These are phyloP conservation scores for Sycophila sp. DNA, from an alignment of 1,140 invertebrate genomes.

Conservation along the genomic window DNA sequence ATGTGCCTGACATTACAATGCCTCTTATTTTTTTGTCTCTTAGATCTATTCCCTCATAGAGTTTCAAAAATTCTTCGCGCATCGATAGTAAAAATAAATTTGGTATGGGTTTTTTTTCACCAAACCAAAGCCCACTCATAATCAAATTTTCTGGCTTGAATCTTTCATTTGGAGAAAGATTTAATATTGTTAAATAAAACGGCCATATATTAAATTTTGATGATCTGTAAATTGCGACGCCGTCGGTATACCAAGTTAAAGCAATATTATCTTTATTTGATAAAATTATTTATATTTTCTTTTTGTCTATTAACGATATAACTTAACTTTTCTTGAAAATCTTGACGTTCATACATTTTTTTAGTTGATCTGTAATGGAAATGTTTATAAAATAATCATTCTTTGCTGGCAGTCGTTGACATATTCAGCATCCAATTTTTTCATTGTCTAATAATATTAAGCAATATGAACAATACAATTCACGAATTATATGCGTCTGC, in stretches of 20 bases:
- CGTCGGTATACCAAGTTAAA: too few species aligned
- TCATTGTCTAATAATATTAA: too few species aligned
- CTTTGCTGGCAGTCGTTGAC: too few species aligned
- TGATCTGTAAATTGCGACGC: slow-evolving; percentile 15
- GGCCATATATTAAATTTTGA: slow-evolving; percentile 36
- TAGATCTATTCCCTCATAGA: background rate
- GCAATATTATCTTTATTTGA: background rate
- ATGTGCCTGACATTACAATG: slow-evolving; percentile 32
- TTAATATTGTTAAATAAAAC: slow-evolving; percentile 32
- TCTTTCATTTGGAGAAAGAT: slow-evolving; percentile 26
- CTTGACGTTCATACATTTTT: too few species aligned
- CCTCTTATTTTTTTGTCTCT: background rate
- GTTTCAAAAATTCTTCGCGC: background rate
- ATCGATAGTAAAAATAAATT: slow-evolving; percentile 25
- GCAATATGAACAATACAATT: too few species aligned
- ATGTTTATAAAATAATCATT: too few species aligned
- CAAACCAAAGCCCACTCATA: slow-evolving; percentile 36
- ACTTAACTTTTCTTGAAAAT: too few species aligned
- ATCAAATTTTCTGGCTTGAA: slow-evolving; percentile 35
- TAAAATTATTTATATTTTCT: too few species aligned
- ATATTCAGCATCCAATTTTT: too few species aligned
- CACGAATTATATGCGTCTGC: too few species aligned
- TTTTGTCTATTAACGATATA: too few species aligned
- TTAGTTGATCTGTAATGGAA: too few species aligned
- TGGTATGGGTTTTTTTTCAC: slow-evolving; percentile 29